phyloP scores from a whole-genome alignment of 2,888 invertebrate species.

The Volucella bombylans region DNA sequence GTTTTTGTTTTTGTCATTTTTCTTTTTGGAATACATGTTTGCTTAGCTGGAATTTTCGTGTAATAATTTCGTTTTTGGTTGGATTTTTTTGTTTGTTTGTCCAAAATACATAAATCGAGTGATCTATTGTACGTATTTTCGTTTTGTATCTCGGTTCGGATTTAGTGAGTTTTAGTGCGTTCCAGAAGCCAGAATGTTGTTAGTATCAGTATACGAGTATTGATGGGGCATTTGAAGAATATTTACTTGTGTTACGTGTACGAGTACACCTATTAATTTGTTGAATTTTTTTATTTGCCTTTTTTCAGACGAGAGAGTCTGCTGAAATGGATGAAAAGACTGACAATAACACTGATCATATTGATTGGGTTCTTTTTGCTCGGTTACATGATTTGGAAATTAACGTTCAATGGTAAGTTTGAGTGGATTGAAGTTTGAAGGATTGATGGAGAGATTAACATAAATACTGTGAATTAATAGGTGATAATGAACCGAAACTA shows the following conservation, averaged over 20 bases:
- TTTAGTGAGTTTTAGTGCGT: background rate
- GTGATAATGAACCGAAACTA: conserved; percentile 62
- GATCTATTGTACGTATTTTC: too few species aligned
- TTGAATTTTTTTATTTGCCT: conserved; percentile 20
- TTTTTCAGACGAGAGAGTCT: conserved; percentile 79
- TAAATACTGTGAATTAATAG: conserved; percentile 65
- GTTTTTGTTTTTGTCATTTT: background rate
- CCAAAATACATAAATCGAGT: background rate
- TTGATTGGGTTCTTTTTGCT: conserved; percentile 80
- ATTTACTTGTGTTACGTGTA: conserved; percentile 24
- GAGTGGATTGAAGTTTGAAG: background rate
- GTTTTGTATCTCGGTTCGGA: background rate
- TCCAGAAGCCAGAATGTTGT: conserved; percentile 52
- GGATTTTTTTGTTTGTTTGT: too few species aligned
- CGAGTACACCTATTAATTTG: conserved; percentile 27
- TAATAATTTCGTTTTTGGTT: background rate
- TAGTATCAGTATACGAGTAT: conserved; percentile 15
- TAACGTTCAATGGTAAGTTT: conserved; percentile 81
- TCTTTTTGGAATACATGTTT: background rate
- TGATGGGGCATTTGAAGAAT: conserved; percentile 30
- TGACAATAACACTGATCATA: conserved; percentile 80
- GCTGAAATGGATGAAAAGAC: conserved; percentile 81
- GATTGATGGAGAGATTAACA: background rate
- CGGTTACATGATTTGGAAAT: conserved; percentile 80
- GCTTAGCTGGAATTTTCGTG: conserved; percentile 5